Conservation (phyloP, 2,888 invertebrate species). For the Gymnocheta viridis region DNA sequence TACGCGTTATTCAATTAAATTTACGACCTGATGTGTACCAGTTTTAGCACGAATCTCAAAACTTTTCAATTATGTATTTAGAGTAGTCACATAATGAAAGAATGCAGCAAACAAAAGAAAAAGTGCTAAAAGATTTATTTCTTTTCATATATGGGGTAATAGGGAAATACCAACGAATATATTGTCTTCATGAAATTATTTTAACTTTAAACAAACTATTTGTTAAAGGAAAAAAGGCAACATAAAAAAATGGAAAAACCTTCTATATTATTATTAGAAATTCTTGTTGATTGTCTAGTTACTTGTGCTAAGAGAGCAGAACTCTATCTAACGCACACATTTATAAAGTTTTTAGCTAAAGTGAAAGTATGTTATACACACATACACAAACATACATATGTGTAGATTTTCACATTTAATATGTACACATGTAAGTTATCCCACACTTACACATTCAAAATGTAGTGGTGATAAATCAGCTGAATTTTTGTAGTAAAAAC, state of each 20-base stretch:
- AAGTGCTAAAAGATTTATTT: constrained; percentile 54
- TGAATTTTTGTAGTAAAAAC: constrained; percentile 50
- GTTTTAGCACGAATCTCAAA: constrained; percentile 21
- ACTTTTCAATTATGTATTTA: constrained; percentile 48
- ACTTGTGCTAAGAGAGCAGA: not conserved
- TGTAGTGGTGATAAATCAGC: constrained; percentile 58
- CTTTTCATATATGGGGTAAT: constrained; percentile 57
- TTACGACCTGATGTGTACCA: constrained; percentile 42
- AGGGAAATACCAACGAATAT: constrained; percentile 35
- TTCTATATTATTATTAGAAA: constrained; percentile 45
- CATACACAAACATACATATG: not conserved
- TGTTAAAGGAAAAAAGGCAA: not conserved
- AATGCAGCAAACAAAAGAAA: constrained; percentile 1
- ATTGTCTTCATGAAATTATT: constrained; percentile 46
- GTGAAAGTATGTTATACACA: constrained; percentile 46
- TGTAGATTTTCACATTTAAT: not conserved
- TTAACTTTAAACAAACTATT: constrained; percentile 48
- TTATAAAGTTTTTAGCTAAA: constrained; percentile 6
- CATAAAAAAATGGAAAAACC: not conserved
- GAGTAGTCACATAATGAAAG: constrained; percentile 2
- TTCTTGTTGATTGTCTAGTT: constrained; percentile 57
- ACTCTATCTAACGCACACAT: not conserved
- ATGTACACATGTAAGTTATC: not conserved
- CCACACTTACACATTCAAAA: not conserved
- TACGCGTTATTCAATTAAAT: constrained; percentile 52